These are phyloP conservation scores for Acanthopleura granulata DNA, from an alignment of 2,888 invertebrate genomes.

Conservation along the genomic window DNA sequence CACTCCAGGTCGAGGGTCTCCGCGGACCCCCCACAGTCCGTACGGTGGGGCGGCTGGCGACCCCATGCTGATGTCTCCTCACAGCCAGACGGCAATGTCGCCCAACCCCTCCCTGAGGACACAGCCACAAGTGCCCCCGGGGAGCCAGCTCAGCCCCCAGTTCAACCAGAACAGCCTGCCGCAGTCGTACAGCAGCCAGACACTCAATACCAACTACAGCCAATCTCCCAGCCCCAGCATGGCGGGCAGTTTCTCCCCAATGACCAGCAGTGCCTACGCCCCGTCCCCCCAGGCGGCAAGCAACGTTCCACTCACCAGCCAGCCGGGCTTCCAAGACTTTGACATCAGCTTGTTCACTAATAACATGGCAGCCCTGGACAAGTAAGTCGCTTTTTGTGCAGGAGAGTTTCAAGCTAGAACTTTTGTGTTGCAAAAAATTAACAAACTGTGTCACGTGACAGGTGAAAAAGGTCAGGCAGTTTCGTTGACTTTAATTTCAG, in stretches of 20 bases:
- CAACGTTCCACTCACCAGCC: slow-evolving; percentile 22
- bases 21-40: slow-evolving; percentile 56
- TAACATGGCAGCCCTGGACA: background rate
- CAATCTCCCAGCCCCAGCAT: slow-evolving; percentile 1
- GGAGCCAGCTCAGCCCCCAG: slow-evolving; percentile 30
- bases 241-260: slow-evolving; percentile 22
- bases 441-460: no score
- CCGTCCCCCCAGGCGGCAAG: slow-evolving; percentile 16
- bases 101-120: slow-evolving; percentile 49
- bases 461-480: no score
- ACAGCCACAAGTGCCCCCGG: slow-evolving; percentile 37
- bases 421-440: no score
- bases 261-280: slow-evolving; percentile 8
- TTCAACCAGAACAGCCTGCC: slow-evolving; percentile 10
- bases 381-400: background rate
- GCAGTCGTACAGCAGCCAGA: slow-evolving; percentile 4
- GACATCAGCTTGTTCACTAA: slow-evolving; percentile 29
- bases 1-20: slow-evolving; percentile 53
- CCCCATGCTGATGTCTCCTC: slow-evolving; percentile 59
- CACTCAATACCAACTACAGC: background rate
- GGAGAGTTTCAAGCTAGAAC: no score
- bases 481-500: no score
- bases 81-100: slow-evolving; percentile 41
- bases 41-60: slow-evolving; percentile 54
- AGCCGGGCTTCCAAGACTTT: slow-evolving; percentile 35